Conservation (phyloP, 30 jellyfish, hydroid and myxozoan species). For the Hydractinia echinata region DNA sequence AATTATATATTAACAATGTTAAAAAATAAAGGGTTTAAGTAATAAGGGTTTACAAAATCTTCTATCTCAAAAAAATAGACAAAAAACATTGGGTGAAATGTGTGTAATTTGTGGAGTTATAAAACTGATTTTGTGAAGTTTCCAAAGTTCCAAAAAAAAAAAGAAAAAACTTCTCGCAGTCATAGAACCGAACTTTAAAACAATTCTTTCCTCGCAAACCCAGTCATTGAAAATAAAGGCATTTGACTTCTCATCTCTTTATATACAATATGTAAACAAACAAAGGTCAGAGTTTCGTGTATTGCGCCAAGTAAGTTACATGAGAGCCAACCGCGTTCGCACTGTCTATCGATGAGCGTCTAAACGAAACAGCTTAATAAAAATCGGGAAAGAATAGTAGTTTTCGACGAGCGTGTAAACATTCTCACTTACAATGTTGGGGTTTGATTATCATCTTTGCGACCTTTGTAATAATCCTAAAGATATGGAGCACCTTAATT, state of each 20-base stretch:
- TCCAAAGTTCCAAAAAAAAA: too few relatives aligned
- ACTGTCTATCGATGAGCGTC: background rate
- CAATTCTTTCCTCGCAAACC: too few relatives aligned
- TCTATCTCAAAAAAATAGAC: too few relatives aligned
- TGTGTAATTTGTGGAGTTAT: too few relatives aligned
- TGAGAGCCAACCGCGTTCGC: background rate
- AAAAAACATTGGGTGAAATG: too few relatives aligned
- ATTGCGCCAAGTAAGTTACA: background rate
- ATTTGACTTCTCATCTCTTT: background rate
- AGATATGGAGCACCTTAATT: background rate
- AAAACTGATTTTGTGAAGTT: too few relatives aligned
- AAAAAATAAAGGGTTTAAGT: too few relatives aligned
- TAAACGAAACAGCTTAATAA: background rate
- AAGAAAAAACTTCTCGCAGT: too few relatives aligned
- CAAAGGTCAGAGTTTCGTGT: background rate
- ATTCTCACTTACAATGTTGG: background rate
- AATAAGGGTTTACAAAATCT: too few relatives aligned
- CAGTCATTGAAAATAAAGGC: too few relatives aligned
- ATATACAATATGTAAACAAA: background rate
- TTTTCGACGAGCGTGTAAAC: background rate
- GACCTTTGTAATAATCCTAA: background rate
- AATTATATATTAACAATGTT: too few relatives aligned
- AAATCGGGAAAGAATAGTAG: background rate
- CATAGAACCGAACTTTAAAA: too few relatives aligned
- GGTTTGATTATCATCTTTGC: background rate